Evolutionary conservation across 1,140 invertebrate species (phyloP).

Genomic region (Camponotus floridanus): DNA sequence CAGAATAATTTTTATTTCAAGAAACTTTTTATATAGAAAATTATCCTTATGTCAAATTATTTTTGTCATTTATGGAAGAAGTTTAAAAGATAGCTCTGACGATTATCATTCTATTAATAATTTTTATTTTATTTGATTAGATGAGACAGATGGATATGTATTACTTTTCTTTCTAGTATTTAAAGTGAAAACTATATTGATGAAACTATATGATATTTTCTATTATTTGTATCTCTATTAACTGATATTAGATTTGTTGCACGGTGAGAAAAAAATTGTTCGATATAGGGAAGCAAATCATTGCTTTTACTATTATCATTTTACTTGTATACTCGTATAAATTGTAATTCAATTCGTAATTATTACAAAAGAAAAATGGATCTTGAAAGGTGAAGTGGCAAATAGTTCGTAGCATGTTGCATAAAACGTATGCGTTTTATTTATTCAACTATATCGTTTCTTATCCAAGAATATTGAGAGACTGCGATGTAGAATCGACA

Average conservation of each 20-base stretch:
- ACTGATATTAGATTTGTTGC: constrained; percentile 43
- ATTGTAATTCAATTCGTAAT: neutral
- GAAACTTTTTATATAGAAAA: neutral
- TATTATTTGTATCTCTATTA: constrained; percentile 45
- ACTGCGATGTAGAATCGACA: constrained; percentile 32
- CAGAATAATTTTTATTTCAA: neutral
- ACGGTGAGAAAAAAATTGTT: neutral
- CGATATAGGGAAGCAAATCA: neutral
- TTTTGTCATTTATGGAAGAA: neutral
- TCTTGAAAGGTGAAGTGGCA: neutral
- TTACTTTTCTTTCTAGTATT: neutral
- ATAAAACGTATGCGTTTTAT: constrained; percentile 30
- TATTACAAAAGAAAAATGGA: constrained; percentile 7
- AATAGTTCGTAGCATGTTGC: neutral
- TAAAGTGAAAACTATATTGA: no score
- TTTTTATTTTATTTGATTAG: constrained; percentile 19
- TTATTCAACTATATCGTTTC: constrained; percentile 31
- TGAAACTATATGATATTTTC: constrained; percentile 30
- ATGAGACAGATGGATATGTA: neutral
- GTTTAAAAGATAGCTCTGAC: neutral
- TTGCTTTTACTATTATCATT: neutral
- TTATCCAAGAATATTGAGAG: constrained; percentile 38
- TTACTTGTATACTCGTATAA: neutral
- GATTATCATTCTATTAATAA: neutral
- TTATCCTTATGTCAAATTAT: neutral